A percentile compares a stretch with the other conserved stretches of the same genome.
phyloP scores from a whole-genome alignment of 2,797 vertebrate genomes.

The Silurus lanzhouensis region DNA sequence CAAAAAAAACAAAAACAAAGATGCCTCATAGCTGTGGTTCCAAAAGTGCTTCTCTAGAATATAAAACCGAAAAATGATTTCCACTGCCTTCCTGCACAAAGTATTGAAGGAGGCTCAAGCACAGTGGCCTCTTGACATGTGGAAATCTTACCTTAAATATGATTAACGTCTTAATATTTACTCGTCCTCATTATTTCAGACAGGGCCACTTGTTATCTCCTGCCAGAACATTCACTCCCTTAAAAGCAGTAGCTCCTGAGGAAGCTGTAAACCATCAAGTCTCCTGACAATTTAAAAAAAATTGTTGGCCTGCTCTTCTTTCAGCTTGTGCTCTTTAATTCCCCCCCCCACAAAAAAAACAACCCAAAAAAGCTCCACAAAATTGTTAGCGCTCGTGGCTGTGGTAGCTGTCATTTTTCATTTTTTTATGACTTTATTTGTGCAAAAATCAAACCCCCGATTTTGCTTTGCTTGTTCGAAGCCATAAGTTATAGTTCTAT shows the following conservation, averaged over 20 bases:
- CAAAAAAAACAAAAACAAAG: no score
- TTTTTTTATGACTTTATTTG: not conserved
- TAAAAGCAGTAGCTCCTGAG: conserved; percentile 29
- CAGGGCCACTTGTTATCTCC: conserved; percentile 25
- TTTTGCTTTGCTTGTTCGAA: no score
- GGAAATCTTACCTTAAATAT: conserved; percentile 3
- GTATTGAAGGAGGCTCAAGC: not conserved
- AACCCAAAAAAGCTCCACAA: conserved; percentile 1
- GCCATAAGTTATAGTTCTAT: not conserved
- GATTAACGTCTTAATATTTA: conserved; percentile 26
- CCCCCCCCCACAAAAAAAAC: no score
- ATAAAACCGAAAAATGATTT: not conserved
- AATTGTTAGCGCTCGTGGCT: not conserved
- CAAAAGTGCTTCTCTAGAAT: not conserved
- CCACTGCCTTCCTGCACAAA: not conserved
- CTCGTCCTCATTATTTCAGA: conserved; percentile 26
- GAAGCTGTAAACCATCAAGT: conserved; percentile 28
- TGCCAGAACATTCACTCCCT: conserved; percentile 40
- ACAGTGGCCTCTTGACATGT: not conserved
- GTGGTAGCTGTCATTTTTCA: not conserved
- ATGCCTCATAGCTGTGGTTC: not conserved
- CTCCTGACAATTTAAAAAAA: conserved; percentile 6
- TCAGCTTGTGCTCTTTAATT: conserved; percentile 18
- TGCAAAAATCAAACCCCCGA: no score
- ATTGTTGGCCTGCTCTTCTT: not conserved